phyloP scores from a whole-genome alignment of 2,888 invertebrate species.

The Atethmia centrago region DNA sequence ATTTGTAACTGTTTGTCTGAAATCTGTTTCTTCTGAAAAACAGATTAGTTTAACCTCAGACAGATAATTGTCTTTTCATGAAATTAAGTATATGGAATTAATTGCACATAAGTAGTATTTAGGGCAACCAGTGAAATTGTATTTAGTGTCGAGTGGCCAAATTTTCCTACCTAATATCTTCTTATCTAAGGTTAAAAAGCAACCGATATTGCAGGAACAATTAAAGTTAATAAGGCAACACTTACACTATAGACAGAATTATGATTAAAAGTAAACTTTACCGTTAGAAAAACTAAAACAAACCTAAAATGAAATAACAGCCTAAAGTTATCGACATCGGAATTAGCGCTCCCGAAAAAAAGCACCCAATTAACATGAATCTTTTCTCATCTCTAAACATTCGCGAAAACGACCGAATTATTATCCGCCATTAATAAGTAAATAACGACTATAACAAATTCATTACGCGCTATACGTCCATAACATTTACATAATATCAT shows the following conservation, averaged over 20 bases:
- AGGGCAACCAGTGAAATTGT: not conserved
- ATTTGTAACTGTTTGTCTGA: not conserved
- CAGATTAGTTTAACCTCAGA: not conserved
- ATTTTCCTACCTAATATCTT: no score
- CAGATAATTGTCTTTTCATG: not conserved
- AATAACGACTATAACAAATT: conserved; percentile 66
- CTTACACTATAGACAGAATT: no score
- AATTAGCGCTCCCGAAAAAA: not conserved
- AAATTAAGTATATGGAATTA: not conserved
- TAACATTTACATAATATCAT: conserved; percentile 83
- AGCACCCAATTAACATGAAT: not conserved
- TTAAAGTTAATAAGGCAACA: not conserved
- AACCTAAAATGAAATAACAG: not conserved
- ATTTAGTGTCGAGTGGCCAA: not conserved
- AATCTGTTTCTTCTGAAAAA: not conserved
- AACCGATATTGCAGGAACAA: not conserved
- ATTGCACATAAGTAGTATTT: not conserved
- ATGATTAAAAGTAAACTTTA: not conserved
- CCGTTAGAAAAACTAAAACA: not conserved
- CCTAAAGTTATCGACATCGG: not conserved
- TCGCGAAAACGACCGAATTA: conserved; percentile 10
- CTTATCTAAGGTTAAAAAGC: no score
- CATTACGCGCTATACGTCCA: conserved; percentile 74
- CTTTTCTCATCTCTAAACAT: not conserved
- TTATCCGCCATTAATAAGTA: conserved; percentile 52